Conservation (phyloP, 2,888 invertebrate genomes). For the Pilophorus perplexus region DNA sequence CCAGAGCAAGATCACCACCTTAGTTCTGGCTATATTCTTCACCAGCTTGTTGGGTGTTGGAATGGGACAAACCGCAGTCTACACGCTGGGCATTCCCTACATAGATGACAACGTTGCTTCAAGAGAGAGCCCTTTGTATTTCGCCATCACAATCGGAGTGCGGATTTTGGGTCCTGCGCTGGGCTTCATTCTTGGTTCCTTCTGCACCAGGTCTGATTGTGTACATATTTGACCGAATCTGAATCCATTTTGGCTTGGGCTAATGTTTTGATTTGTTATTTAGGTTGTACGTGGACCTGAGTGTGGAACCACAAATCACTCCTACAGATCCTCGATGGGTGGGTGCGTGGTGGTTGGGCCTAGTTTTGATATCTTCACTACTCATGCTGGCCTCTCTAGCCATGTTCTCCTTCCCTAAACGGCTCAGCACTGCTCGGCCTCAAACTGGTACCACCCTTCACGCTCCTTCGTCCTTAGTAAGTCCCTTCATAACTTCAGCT, state of each 20-base stretch:
- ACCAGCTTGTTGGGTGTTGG: slow-evolving; percentile 83
- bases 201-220: slow-evolving; percentile 64
- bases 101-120: slow-evolving; percentile 92
- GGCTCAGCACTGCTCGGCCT: slow-evolving; percentile 56
- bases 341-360: slow-evolving; percentile 95
- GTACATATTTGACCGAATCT: neutral
- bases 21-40: slow-evolving; percentile 84
- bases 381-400: slow-evolving; percentile 78
- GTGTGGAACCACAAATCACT: slow-evolving; percentile 69
- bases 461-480: slow-evolving; percentile 8
- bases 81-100: slow-evolving; percentile 88
- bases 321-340: slow-evolving; percentile 86
- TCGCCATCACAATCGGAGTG: slow-evolving; percentile 89
- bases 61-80: slow-evolving; percentile 88
- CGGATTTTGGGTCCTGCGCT: slow-evolving; percentile 86
- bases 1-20: slow-evolving; percentile 72
- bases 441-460: slow-evolving; percentile 25
- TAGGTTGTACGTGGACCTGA: slow-evolving; percentile 76
- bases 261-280: no score
- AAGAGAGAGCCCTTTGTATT: slow-evolving; percentile 86
- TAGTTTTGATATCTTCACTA: slow-evolving; percentile 79
- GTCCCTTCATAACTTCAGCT: no score
- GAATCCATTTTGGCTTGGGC: no score
- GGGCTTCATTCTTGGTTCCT: slow-evolving; percentile 84
- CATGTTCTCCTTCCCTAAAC: slow-evolving; percentile 88